Conservation (phyloP, 2,888 invertebrate species). For the Biston betularia region DNA sequence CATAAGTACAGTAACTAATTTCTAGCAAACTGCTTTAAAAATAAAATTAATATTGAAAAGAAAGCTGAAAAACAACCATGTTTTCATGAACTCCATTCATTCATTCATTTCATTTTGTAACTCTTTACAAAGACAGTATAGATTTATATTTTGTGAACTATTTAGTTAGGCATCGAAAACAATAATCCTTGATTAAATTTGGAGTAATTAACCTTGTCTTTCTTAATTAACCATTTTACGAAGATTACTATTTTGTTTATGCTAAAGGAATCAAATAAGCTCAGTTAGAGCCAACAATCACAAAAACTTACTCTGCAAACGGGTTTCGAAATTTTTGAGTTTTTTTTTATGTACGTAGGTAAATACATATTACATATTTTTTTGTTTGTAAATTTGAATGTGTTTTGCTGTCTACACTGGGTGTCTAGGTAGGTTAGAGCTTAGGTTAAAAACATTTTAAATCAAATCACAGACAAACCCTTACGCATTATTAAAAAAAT, state of each 20-base stretch:
- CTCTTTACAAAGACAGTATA: slow-evolving; percentile 10
- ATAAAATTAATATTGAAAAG: slow-evolving; percentile 67
- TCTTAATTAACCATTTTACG: no score
- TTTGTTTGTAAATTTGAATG: no score
- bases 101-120: slow-evolving; percentile 49
- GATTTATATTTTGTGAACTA: not conserved
- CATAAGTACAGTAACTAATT: slow-evolving; percentile 53
- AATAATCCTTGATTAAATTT: not conserved
- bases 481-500: no score
- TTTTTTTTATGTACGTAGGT: no score
- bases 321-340: not conserved
- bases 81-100: slow-evolving; percentile 77
- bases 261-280: no score
- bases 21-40: slow-evolving; percentile 58
- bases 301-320: not conserved
- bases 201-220: no score
- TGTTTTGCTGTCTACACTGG: no score
- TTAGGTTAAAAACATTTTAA: no score
- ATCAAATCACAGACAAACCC: no score
- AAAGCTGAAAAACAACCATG: slow-evolving; percentile 86
- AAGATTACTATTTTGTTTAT: no score
- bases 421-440: no score
- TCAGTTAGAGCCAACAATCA: not conserved
- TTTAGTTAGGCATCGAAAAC: not conserved
- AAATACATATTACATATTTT: no score